Base-by-base conservation (phyloP, 2,797 vertebrate genomes). In the Apogon hyalosoma region DNA sequence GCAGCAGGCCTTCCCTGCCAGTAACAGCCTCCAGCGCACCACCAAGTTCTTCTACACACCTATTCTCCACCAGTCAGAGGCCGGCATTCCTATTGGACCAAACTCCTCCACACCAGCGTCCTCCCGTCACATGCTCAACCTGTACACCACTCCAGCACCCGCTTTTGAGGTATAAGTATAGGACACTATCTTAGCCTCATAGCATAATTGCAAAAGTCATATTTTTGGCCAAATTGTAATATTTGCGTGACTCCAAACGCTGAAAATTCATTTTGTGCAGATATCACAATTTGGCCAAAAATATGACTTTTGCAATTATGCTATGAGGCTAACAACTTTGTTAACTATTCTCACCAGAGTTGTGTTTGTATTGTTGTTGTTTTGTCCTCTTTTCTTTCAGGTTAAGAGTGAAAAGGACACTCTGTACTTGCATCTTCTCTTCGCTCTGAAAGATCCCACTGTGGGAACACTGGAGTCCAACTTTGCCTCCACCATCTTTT, bases 351-450 rank as follows among this genome's bases (percentile, higher is more conserved):
- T 33, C 31, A 8, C 31, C 7, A 33, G 31, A 33, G 31, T 33
- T 41, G 4, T 38, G 2, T 64, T 18, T 42, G 2, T 40, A 10
- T 36, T 0, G 7, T 33, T 16, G 55, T 7, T 45, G 10, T 8
- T 15, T 6, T 40, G 1, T 19, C 5, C 2, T 49, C n/a, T 57
- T 3, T 47, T 11, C 15, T 19, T 16, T 24, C 0, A 92, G 93
- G 85, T 93, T 52, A 76, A 83, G 49, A 86, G 87, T 77, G 90
- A 93, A 71, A 86, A 83, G 0, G 91, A 94, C 0, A 63, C 90
- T 0, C 90, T 96, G 54, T 95, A 96, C 58, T 67, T 95, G 54
- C 95, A 96, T 79, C 92, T 98, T 13, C 92, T 98, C 40, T 95
- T 95, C 11, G 95, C 95, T 0, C 87, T 98, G 63, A 95, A 82